Evolutionary conservation across 2,797 vertebrate genomes (phyloP).

Genomic region (Sebastes hubbsi): DNA sequence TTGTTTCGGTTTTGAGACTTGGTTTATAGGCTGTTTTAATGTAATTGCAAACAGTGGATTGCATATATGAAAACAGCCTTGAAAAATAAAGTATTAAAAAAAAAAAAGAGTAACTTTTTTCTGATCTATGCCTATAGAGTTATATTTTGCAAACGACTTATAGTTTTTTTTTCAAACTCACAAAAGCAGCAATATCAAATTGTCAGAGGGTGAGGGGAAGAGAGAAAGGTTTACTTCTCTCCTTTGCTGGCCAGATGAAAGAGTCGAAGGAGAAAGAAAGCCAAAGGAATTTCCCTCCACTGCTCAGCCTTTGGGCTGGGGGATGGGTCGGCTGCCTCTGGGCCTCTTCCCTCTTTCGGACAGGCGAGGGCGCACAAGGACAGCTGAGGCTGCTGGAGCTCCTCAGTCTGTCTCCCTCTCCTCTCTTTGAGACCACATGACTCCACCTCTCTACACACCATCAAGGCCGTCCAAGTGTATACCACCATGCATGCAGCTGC

Average conservation of each 20-base stretch:
- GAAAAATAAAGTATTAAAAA: not conserved
- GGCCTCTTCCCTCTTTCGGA: slow-evolving; percentile 68
- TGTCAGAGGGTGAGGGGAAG: not conserved
- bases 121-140: not conserved
- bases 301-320: slow-evolving; percentile 27
- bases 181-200: not conserved
- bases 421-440: slow-evolving; percentile 32
- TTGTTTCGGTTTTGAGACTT: too few relatives aligned
- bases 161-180: not conserved
- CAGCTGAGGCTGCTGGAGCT: slow-evolving; percentile 71
- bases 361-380: slow-evolving; percentile 87
- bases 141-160: not conserved
- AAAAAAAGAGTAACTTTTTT: not conserved
- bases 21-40: too few relatives aligned
- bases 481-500: not conserved
- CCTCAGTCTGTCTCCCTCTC: slow-evolving; percentile 8
- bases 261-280: slow-evolving; percentile 58
- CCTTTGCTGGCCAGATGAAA: slow-evolving; percentile 59
- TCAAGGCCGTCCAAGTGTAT: not conserved
- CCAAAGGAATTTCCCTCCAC: slow-evolving; percentile 74
- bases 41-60: too few relatives aligned
- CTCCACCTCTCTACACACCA: slow-evolving; percentile 22
- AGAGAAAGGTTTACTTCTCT: not conserved
- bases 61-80: too few relatives aligned
- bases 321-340: slow-evolving; percentile 24